Evolutionary conservation across 2,888 invertebrate genomes (phyloP).

Genomic region (Lithophane semibrunnea): DNA sequence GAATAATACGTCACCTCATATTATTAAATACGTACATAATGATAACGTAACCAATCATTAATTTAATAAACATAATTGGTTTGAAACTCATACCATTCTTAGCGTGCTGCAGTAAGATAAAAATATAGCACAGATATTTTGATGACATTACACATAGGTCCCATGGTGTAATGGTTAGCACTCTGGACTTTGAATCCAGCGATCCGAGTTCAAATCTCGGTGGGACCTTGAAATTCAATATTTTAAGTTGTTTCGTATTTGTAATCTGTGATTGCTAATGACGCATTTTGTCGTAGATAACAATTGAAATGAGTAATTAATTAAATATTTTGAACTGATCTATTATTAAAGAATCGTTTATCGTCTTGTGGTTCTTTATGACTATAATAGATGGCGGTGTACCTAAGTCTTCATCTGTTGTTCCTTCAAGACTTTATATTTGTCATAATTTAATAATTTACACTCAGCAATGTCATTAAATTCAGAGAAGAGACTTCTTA

Average conservation of each 20-base stretch:
- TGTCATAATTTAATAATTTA: not conserved
- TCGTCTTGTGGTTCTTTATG: not conserved
- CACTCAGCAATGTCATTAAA: not conserved
- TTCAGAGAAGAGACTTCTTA: not conserved
- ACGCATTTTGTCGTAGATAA: conserved; percentile 14
- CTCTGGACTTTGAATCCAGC: conserved; percentile 91
- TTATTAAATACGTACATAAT: not conserved
- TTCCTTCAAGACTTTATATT: not conserved
- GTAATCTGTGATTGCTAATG: not conserved
- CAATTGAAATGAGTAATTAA: not conserved
- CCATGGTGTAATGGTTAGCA: conserved; percentile 91
- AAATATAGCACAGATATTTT: conserved; percentile 13
- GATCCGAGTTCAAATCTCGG: conserved; percentile 90
- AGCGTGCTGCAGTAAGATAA: not conserved
- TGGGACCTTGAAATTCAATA: conserved; percentile 80
- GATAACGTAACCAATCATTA: not conserved
- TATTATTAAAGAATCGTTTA: not conserved
- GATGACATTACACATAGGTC: conserved; percentile 71
- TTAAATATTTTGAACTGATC: not conserved
- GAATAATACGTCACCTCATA: not conserved
- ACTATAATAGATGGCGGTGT: conserved; percentile 21
- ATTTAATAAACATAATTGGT: not conserved
- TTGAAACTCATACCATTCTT: not conserved
- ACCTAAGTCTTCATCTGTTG: not conserved
- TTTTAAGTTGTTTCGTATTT: conserved; percentile 10